Evolutionary conservation across 2,888 invertebrate genomes (phyloP).

Genomic region (Eupithecia inturbata): DNA sequence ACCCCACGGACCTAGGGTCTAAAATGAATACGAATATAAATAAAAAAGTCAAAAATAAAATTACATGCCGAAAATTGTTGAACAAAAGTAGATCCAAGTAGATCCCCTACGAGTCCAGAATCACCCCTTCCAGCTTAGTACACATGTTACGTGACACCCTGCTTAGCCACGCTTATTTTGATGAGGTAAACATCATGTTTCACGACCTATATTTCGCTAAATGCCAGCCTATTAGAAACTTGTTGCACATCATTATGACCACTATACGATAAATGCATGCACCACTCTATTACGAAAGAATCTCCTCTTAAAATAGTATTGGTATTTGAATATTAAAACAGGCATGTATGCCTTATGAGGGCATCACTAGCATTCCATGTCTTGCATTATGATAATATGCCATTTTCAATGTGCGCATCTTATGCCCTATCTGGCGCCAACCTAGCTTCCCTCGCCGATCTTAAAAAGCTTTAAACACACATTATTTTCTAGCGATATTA

Average conservation of each 20-base stretch:
- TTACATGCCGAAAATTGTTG: too few relatives aligned
- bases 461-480: slow-evolving; percentile 43
- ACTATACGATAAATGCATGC: slow-evolving; percentile 18
- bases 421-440: slow-evolving; percentile 69
- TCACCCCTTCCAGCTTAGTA: too few relatives aligned
- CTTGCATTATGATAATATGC: slow-evolving; percentile 81
- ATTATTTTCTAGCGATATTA: slow-evolving; percentile 7
- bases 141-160: too few relatives aligned
- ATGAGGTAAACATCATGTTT: not conserved
- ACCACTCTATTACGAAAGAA: slow-evolving; percentile 53
- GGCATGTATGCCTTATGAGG: slow-evolving; percentile 62
- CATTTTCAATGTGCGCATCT: slow-evolving; percentile 76
- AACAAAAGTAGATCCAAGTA: too few relatives aligned
- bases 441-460: slow-evolving; percentile 27
- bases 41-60: too few relatives aligned
- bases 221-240: slow-evolving; percentile 15
- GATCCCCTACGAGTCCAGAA: too few relatives aligned
- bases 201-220: slow-evolving; percentile 9
- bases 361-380: slow-evolving; percentile 75
- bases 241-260: slow-evolving; percentile 11
- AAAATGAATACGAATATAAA: too few relatives aligned
- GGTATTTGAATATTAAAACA: slow-evolving; percentile 62
- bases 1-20: too few relatives aligned
- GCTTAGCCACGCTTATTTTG: not conserved
- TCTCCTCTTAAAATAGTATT: slow-evolving; percentile 58